These are phyloP conservation scores for Metopolophium dirhodum DNA, from an alignment of 1,140 invertebrate genomes.

Conservation along the genomic window DNA sequence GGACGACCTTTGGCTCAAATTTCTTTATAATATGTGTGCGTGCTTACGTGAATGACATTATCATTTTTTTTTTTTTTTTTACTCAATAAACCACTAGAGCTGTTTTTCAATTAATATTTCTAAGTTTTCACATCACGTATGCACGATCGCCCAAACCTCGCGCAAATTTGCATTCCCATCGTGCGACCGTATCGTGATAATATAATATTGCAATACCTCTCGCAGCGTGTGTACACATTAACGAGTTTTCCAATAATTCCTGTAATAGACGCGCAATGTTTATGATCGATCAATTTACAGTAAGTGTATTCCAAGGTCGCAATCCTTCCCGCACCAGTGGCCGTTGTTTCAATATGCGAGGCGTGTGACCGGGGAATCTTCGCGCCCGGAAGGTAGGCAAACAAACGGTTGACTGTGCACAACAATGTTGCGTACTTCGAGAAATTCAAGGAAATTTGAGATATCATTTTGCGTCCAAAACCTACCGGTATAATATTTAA, in stretches of 20 bases:
- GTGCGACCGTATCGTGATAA: not conserved
- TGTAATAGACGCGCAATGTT: not conserved
- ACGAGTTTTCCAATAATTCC: not conserved
- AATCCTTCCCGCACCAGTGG: not conserved
- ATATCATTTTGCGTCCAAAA: not conserved
- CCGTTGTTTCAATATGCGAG: not conserved
- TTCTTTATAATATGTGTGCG: not conserved
- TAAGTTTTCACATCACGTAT: conserved; percentile 3
- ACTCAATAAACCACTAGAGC: not conserved
- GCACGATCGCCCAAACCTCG: not conserved
- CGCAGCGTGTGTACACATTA: not conserved
- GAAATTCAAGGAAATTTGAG: not conserved
- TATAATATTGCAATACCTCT: not conserved
- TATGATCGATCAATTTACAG: not conserved
- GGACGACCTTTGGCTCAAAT: not conserved
- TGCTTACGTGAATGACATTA: not conserved
- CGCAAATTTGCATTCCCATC: not conserved
- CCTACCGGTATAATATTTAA: not conserved
- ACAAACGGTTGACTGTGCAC: not conserved
- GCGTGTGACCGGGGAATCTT: too few relatives aligned
- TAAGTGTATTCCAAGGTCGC: not conserved
- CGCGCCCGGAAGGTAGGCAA: conserved; percentile 26
- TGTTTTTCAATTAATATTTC: not conserved
- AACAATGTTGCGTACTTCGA: not conserved
- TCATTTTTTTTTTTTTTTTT: not conserved